Percentiles rank a stretch among this genome's conserved stretches.
Conservation (phyloP, 2,113 vertebrate species). For the Cololabis saira region DNA sequence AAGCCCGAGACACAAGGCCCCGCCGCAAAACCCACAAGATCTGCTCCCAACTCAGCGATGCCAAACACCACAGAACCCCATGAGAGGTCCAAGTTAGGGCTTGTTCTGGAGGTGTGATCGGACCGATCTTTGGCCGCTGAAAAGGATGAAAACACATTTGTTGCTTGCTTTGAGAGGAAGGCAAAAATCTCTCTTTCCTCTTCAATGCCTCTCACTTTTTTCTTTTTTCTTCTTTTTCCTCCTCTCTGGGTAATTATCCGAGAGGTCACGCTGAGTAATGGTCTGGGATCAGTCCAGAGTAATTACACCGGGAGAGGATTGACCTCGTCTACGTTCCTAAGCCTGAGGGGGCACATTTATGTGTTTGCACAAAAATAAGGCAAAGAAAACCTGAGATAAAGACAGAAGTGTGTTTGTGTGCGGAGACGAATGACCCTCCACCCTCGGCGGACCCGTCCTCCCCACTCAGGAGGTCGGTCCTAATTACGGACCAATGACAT, state of each 20-base stretch:
- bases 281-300: slow-evolving; percentile 59
- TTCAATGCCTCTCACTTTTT: slow-evolving; percentile 12
- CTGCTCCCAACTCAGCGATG: background rate
- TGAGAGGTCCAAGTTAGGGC: background rate
- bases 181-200: slow-evolving; percentile 18
- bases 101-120: background rate
- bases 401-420: slow-evolving; percentile 12
- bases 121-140: background rate
- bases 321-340: slow-evolving; percentile 45
- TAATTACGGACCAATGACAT: slow-evolving; percentile 54
- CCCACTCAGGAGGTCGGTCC: slow-evolving; percentile 45
- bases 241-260: slow-evolving; percentile 54
- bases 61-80: background rate
- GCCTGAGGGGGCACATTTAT: slow-evolving; percentile 26
- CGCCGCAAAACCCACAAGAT: background rate
- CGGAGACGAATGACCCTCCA: slow-evolving; percentile 49
- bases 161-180: background rate
- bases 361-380: slow-evolving; percentile 17
- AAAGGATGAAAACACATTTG: too few species aligned
- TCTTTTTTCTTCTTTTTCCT: too few species aligned
- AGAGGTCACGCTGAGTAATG: slow-evolving; percentile 62
- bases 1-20: background rate
- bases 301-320: slow-evolving; percentile 62
- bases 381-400: slow-evolving; percentile 20
- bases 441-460: slow-evolving; percentile 18